Evolutionary conservation across 2,888 invertebrate species (phyloP), one percentile per base, ranked within the genome.

Genomic region (Noctua comes): DNA sequence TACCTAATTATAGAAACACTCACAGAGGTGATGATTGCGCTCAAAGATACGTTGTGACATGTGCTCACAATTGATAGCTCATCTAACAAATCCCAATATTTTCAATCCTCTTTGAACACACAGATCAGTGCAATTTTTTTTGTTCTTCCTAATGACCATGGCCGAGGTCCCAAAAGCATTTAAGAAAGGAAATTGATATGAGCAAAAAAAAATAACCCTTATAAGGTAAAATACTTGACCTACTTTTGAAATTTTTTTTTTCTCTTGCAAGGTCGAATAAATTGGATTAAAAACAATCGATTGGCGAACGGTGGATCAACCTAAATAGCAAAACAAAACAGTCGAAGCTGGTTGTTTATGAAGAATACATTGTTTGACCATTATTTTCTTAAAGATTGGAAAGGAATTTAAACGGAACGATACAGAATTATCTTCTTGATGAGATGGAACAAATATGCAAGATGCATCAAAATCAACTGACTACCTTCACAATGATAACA

Each of bases 1-100:
- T 69, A 43, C 36, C 84, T 69, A 72, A 84, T 72, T 59, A 68
- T 72, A 83, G 64, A 57, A 72, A 65, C 57, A 70, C 48, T 74
- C 74, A 68, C 16, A 82, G 36, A 82, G 27, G 27, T 75, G 27
- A 64, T 76, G 62, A 82, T 40, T 48, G 31, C 36, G 8, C 57
- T 65, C 4, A 57, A 65, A 65, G 0, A 65, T 18, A 65, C 24
- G 21, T 82, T 16, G 31, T 27, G 48, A 66, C 57, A 66, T 66
- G 16, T 46, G n/a, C 54, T 65, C 40, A 48, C 27, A 79, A 18
- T n/a, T 36, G 31, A 18, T 64, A 71, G 54, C 16, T 48, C 24
- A 64, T 72, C 46, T 46, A 79, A 7, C 6, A 27, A 36, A 73
- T 31, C n/a, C 6, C 46, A 70, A n/a, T 31, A 6, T 31, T 51